phyloP scores from a whole-genome alignment of 1,140 invertebrate species.

The Papilio glaucus region DNA sequence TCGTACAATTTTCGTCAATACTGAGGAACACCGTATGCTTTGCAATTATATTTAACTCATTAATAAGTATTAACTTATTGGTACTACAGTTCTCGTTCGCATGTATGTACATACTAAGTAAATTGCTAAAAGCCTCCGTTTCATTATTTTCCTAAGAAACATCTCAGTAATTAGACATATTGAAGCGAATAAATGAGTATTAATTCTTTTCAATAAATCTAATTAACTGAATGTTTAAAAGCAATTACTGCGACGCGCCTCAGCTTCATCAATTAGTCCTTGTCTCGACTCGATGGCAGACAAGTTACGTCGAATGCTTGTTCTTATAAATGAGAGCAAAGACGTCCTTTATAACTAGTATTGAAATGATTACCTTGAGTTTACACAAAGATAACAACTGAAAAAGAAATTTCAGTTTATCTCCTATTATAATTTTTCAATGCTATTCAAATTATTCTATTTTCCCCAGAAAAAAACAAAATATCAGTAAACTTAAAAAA shows the following conservation, averaged over 20 bases:
- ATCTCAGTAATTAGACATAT: neutral
- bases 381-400: neutral
- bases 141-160: neutral
- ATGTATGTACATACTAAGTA: too few relatives aligned
- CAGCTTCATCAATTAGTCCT: neutral
- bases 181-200: neutral
- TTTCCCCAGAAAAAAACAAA: too few relatives aligned
- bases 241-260: slow-evolving; percentile 3
- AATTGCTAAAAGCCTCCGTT: too few relatives aligned
- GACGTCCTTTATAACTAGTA: neutral
- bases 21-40: too few relatives aligned
- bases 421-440: too few relatives aligned
- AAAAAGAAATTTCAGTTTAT: neutral
- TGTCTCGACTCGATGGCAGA: neutral
- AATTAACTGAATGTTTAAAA: slow-evolving; percentile 10
- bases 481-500: too few relatives aligned
- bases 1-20: too few relatives aligned
- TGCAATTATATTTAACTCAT: too few relatives aligned
- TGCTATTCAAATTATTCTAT: too few relatives aligned
- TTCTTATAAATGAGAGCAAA: neutral
- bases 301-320: neutral
- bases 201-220: slow-evolving; percentile 23
- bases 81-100: too few relatives aligned
- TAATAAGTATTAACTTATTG: too few relatives aligned
- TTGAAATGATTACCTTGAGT: neutral